These are phyloP conservation scores for Cephalophus harveyi DNA, from an alignment of 2,113 vertebrate species.

Conservation along the genomic window DNA sequence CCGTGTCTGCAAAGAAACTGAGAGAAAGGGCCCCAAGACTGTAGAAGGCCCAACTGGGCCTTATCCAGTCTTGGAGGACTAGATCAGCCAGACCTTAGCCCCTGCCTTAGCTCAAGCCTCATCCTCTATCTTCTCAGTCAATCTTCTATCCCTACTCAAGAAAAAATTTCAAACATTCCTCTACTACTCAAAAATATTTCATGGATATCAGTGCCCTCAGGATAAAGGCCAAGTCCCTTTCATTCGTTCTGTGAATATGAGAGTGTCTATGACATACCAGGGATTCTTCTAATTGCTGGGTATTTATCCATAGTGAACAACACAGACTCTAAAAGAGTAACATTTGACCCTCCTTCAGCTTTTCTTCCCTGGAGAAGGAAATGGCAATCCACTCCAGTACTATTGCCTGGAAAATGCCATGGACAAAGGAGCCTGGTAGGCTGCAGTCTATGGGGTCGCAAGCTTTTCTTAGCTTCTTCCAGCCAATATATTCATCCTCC, in stretches of 20 bases:
- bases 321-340: neutral
- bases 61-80: neutral
- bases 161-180: neutral
- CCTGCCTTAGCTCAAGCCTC: neutral
- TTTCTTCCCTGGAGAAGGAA: neutral
- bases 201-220: neutral
- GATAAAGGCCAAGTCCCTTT: neutral
- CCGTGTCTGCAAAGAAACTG: slow-evolving; percentile 18
- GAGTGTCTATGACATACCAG: neutral
- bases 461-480: neutral
- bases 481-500: neutral
- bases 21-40: neutral
- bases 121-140: neutral
- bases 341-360: neutral
- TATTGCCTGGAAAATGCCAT: too few relatives aligned
- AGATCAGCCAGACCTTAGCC: neutral
- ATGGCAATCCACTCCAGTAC: too few relatives aligned
- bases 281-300: neutral
- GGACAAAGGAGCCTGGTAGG: too few relatives aligned
- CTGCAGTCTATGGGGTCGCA: too few relatives aligned
- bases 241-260: neutral
- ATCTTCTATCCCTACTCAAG: neutral
- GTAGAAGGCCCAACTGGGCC: neutral
- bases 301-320: neutral
- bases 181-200: neutral